phyloP scores from a whole-genome alignment of 2,797 vertebrate species.

The Nyctibius grandis region DNA sequence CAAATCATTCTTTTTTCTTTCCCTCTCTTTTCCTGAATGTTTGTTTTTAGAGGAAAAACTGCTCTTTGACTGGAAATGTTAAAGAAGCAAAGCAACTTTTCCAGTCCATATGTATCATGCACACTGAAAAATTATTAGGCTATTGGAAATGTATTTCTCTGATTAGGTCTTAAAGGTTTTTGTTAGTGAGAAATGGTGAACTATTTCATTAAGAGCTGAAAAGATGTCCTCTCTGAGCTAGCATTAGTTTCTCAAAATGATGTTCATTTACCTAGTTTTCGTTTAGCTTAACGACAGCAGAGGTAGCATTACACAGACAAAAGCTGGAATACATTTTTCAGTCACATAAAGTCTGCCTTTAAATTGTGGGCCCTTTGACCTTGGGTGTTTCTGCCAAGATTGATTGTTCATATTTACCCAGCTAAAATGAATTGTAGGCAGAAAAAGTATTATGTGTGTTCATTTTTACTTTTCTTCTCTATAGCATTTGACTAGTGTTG shows the following conservation, averaged over 20 bases:
- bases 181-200: neutral
- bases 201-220: neutral
- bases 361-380: constrained; percentile 2
- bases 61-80: neutral
- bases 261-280: neutral
- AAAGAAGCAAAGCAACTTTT: neutral
- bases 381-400: neutral
- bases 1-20: neutral
- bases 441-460: neutral
- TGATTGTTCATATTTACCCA: neutral
- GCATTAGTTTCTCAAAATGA: neutral
- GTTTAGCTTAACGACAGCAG: neutral
- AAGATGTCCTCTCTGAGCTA: neutral
- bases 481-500: neutral
- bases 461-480: neutral
- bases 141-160: neutral
- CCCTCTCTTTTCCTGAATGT: neutral
- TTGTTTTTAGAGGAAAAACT: neutral
- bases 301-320: neutral
- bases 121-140: neutral
- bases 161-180: neutral
- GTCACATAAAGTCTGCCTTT: neutral
- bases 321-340: neutral
- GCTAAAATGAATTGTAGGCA: neutral
- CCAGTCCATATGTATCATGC: neutral